Conservation (phyloP, 2,113 vertebrate genomes). For the Chaetops frenatus region DNA sequence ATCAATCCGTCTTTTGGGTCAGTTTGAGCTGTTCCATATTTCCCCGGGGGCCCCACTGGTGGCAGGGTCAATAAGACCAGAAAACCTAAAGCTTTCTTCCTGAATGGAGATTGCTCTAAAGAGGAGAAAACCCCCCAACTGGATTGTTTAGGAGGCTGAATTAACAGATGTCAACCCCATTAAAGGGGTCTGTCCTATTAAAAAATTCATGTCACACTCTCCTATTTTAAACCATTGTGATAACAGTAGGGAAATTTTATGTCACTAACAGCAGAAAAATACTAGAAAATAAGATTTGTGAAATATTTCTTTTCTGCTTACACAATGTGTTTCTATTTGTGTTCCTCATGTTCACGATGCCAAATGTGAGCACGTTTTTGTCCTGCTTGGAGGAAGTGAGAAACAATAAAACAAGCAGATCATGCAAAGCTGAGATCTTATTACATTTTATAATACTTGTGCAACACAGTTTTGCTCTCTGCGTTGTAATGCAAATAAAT, state of each 20-base stretch:
- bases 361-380: neutral
- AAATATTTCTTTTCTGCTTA: neutral
- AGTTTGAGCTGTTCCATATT: neutral
- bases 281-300: neutral
- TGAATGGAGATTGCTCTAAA: neutral
- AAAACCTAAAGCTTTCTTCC: neutral
- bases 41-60: neutral
- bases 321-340: neutral
- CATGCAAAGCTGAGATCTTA: neutral
- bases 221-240: neutral
- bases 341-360: neutral
- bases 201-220: neutral
- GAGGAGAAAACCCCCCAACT: neutral
- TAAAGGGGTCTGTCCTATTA: neutral
- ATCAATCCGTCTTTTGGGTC: neutral
- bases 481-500: neutral
- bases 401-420: neutral
- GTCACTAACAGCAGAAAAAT: neutral
- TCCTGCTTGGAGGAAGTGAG: neutral
- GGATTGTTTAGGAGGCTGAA: neutral
- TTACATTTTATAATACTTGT: neutral
- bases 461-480: neutral
- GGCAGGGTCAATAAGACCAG: neutral
- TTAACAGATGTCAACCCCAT: neutral
- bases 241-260: neutral